Evolutionary conservation across 1,140 invertebrate species (phyloP), one percentile per base, ranked within the genome.

Genomic region (Lordiphosa mommai): DNA sequence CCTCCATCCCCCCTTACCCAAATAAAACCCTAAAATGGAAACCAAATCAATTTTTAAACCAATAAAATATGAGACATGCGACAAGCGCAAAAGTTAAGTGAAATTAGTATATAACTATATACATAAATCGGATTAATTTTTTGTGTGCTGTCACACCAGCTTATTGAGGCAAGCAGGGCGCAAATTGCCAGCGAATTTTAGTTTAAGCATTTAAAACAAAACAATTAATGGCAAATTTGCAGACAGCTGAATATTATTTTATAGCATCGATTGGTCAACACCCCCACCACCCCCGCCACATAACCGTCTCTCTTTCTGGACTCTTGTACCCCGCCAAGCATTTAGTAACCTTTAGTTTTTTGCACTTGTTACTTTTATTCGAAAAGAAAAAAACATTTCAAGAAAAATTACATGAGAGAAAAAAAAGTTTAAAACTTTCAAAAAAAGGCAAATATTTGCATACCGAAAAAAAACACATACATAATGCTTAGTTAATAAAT

Each of bases 401-500:
- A 38, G 56, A 56, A 66, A 82, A 43, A 8, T 10, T 8, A 46
- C 38, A 30, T 14, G 30, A 60, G 72, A 84, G 65, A 70, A 74
- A 82, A 82, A 72, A 84, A 84, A 84, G 77, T 84, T 84, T 40
- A 70, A 84, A 84, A 84, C 72, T 77, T 76, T 55, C 33, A 52
- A 77, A 71, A 71, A 65, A 50, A 32, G 46, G 43, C 44, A 67
- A 36, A 58, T 44, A 36, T 9, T 41, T 68, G 61, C 66, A 61
- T 55, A 36, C 46, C 32, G 60, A 72, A 65, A 61, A 51, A 58
- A 71, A 58, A 66, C 38, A 27, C 23, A 61, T 36, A 64, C 53
- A 59, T 80, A 82, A 80, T 72, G 76, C 76, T 66, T 74, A 80
- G 76, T 80, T 69, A 71, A 59, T 80, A 80, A 72, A 82, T 40